These are phyloP conservation scores for Athripsodes cinereus DNA, from an alignment of 2,888 invertebrate species.

Conservation along the genomic window DNA sequence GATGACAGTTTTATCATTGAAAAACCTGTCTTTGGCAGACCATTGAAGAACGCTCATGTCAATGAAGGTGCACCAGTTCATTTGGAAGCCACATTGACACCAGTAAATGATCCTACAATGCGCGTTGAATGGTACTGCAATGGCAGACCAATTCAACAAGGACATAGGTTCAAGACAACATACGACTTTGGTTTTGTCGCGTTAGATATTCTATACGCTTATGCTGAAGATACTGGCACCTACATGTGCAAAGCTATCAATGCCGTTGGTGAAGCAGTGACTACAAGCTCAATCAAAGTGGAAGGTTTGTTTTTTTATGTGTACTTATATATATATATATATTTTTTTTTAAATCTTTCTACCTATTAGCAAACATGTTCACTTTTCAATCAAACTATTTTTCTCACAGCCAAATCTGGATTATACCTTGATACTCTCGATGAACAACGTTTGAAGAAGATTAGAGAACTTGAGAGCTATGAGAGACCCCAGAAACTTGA, in stretches of 20 bases:
- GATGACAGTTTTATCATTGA: slow-evolving; percentile 75
- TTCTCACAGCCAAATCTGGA: slow-evolving; percentile 67
- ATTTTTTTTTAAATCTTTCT: no score
- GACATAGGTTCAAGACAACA: slow-evolving; percentile 92
- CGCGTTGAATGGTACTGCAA: slow-evolving; percentile 97
- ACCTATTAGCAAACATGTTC: no score
- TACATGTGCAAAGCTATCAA: slow-evolving; percentile 96
- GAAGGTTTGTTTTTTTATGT: slow-evolving; percentile 59
- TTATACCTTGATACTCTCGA: slow-evolving; percentile 85
- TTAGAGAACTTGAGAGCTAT: slow-evolving; percentile 77
- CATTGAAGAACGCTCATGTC: slow-evolving; percentile 78
- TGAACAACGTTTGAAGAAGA: slow-evolving; percentile 83
- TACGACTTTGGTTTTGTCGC: slow-evolving; percentile 98
- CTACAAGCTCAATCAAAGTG: slow-evolving; percentile 83
- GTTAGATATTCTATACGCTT: slow-evolving; percentile 92
- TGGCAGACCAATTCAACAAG: slow-evolving; percentile 85
- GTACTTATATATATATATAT: background rate
- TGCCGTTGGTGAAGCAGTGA: slow-evolving; percentile 91
- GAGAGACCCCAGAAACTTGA: slow-evolving; percentile 71
- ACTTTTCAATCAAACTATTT: no score
- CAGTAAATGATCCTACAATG: slow-evolving; percentile 98
- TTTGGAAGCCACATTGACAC: slow-evolving; percentile 90
- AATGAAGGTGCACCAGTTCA: slow-evolving; percentile 86
- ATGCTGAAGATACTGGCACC: slow-evolving; percentile 94
- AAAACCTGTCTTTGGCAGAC: slow-evolving; percentile 85